Evolutionary conservation across 2,888 invertebrate species (phyloP).

Genomic region (Philonicus albiceps): DNA sequence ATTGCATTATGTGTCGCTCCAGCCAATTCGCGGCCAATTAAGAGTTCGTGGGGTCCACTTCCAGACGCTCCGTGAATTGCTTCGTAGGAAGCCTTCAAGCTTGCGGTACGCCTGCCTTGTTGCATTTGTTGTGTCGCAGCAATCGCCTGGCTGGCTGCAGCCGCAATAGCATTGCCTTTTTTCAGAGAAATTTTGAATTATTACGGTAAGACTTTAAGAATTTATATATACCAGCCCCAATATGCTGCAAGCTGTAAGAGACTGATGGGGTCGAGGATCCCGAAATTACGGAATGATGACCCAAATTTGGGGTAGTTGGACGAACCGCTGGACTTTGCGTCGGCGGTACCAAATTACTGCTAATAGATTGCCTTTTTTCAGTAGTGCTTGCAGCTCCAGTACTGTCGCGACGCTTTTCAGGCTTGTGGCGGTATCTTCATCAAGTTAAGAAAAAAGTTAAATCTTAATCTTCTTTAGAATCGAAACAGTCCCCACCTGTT

Average conservation of each 20-base stretch:
- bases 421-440: constrained; percentile 69
- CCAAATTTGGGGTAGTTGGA: constrained; percentile 54
- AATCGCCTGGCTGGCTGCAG: constrained; percentile 94
- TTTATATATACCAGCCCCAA: constrained; percentile 74
- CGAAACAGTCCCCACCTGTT: constrained; percentile 29
- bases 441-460: neutral
- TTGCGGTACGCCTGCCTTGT: constrained; percentile 91
- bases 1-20: constrained; percentile 77
- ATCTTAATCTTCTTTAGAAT: neutral
- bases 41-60: constrained; percentile 70
- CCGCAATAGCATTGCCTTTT: constrained; percentile 81
- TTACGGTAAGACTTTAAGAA: neutral
- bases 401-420: constrained; percentile 80
- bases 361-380: constrained; percentile 61
- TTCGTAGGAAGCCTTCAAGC: constrained; percentile 94
- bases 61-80: constrained; percentile 77
- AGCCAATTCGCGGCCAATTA: constrained; percentile 76
- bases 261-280: constrained; percentile 59
- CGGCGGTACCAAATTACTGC: constrained; percentile 43
- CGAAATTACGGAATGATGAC: constrained; percentile 56
- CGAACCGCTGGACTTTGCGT: constrained; percentile 50
- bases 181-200: neutral
- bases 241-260: constrained; percentile 79
- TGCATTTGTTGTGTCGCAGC: constrained; percentile 97
- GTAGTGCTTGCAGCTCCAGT: constrained; percentile 59